phyloP scores from a whole-genome alignment of 1,140 invertebrate species.

The Eulimnadia texana region DNA sequence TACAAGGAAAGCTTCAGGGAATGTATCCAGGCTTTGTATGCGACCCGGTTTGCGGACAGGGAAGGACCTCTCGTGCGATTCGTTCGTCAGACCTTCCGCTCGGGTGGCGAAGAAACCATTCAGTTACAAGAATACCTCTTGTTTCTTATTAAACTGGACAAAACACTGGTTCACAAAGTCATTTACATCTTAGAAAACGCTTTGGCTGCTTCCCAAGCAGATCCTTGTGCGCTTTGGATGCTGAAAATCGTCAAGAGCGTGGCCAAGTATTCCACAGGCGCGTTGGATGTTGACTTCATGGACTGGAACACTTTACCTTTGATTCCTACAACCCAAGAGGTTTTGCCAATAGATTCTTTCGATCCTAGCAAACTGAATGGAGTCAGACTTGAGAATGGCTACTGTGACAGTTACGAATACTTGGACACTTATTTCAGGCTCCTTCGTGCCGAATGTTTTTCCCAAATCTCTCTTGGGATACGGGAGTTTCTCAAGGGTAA shows the following conservation, averaged over 20 bases:
- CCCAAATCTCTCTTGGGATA: constrained; percentile 1
- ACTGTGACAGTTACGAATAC: constrained; percentile 10
- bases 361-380: not conserved
- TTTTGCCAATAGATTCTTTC: not conserved
- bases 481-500: not conserved
- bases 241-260: not conserved
- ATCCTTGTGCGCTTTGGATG: too few species aligned
- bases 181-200: too few species aligned
- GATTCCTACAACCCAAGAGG: not conserved
- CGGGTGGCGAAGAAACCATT: not conserved
- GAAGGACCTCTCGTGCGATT: not conserved
- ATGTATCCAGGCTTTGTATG: not conserved
- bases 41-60: not conserved
- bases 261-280: not conserved
- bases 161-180: too few species aligned
- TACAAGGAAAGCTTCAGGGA: not conserved
- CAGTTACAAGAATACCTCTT: too few species aligned
- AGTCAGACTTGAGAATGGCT: not conserved
- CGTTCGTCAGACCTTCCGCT: not conserved
- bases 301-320: constrained; percentile 1
- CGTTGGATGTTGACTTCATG: not conserved
- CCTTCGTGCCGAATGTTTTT: constrained; percentile 11
- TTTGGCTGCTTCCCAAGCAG: too few species aligned
- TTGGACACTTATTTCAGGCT: constrained; percentile 12
- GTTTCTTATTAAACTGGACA: too few species aligned